phyloP scores from a whole-genome alignment of 2,113 vertebrate species.

The Mandrillus leucophaeus region DNA sequence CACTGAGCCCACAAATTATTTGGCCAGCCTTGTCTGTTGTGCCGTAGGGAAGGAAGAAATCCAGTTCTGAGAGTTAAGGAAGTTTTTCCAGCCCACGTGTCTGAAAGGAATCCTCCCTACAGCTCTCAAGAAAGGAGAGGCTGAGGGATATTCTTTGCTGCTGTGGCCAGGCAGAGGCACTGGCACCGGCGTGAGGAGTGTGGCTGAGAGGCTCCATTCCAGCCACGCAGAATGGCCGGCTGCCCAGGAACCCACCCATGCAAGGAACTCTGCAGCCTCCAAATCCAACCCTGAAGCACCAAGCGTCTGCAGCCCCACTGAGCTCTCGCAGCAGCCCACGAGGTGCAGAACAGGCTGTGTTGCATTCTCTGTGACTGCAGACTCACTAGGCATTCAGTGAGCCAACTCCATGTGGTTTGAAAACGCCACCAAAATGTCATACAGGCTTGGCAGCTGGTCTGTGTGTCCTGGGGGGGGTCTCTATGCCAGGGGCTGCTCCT shows the following conservation, averaged over 20 bases:
- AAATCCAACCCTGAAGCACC: neutral
- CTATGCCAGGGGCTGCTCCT: neutral
- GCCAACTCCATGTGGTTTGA: neutral
- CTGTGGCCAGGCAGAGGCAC: neutral
- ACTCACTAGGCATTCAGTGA: neutral
- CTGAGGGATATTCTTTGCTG: neutral
- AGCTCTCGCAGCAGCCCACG: neutral
- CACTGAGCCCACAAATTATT: too few species aligned
- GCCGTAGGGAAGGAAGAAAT: neutral
- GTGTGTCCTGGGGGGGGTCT: fast-evolving
- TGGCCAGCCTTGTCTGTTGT: neutral
- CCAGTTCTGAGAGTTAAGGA: neutral
- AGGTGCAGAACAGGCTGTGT: neutral
- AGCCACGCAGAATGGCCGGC: neutral
- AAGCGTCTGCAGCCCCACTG: neutral
- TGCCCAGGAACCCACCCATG: neutral
- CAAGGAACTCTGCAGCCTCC: neutral
- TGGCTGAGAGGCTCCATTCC: neutral
- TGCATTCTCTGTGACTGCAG: neutral
- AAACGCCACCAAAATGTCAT: too few species aligned
- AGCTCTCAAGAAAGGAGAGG: neutral
- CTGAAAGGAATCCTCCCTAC: neutral
- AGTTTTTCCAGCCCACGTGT: neutral
- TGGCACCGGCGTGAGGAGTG: neutral
- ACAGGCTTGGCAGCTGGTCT: neutral